These are phyloP conservation scores for Dolichotis patagonum DNA, from an alignment of 2,113 vertebrate species.

Conservation along the genomic window DNA sequence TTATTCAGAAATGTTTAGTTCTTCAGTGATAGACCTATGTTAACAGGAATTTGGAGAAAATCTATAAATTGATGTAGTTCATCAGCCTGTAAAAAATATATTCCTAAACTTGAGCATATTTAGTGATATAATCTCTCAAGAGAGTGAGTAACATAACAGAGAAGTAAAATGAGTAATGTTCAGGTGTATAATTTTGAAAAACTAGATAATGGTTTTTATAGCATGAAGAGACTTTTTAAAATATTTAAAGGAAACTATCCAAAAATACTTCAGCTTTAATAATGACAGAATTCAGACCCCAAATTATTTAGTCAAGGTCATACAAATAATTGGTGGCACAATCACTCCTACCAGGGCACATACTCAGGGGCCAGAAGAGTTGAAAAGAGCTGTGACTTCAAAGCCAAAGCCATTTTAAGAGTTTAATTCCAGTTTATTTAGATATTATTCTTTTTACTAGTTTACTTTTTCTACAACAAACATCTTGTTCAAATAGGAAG, in stretches of 20 bases:
- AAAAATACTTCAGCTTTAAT: background rate
- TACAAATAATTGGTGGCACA: background rate
- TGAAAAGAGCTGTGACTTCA: background rate
- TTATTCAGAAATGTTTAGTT: conserved; percentile 42
- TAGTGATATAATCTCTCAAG: background rate
- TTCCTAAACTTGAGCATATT: background rate
- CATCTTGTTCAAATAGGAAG: background rate
- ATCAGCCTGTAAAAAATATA: background rate
- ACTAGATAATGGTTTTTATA: background rate
- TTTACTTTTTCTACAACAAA: background rate
- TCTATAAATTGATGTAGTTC: background rate
- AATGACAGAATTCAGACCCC: background rate
- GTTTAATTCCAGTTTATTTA: background rate
- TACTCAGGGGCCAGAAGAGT: background rate
- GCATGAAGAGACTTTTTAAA: background rate
- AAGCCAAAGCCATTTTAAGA: background rate
- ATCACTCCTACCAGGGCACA: background rate
- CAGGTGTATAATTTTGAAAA: background rate
- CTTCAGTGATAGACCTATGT: background rate
- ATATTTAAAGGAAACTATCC: background rate
- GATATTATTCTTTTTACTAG: background rate
- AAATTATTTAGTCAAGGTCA: background rate
- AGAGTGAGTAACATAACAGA: background rate
- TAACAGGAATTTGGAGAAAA: conserved; percentile 2
- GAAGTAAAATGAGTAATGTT: background rate